Base-by-base conservation (phyloP, 2,888 invertebrate genomes). In the Netelia virgata region DNA sequence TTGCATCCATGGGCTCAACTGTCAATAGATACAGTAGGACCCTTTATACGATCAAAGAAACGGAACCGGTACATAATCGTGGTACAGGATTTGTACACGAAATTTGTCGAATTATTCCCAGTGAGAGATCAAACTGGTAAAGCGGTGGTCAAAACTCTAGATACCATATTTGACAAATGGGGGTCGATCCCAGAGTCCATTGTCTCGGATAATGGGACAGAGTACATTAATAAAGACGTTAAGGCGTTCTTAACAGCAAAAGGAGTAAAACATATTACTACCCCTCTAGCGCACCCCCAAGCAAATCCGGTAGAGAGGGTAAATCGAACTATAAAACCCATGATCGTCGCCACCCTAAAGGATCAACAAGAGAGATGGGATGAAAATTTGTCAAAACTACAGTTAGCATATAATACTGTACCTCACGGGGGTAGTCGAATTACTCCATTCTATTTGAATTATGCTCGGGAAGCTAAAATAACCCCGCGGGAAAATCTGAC, bases 371-470 rank as follows among this genome's bases (percentile, higher is more conserved):
- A 68, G 5, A 61, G 59, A 16, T 82, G 82, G 80, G 84, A 76
- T n/a, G 47, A 76, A 8, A 14, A 80, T 41, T 57, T 80, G 43
- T 23, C 75, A 28, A 75, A 84, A 53, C 14, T 53, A 53, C 53
- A 53, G 14, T 10, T 53, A 5, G 53, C 53, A n/a, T 53, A 53
- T 53, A 53, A 53, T 6, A 53, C 53, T 1, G 14, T 53, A 14
- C 53, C 53, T 3, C 53, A 53, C n/a, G 14, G n/a, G 6, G 53
- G 53, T 10, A 53, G 53, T 11, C 14, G 50, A 50, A 16, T 53
- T 53, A n/a, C 53, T 0, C 78, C 75, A 11, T 76, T 72, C 6
- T 83, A 64, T 59, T 8, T 80, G 50, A 83, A 80, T 80, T 59
- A 80, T 43, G 75, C 66, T 3, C 57, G 70, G 1, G 79, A 83